A percentile compares a stretch with the other conserved stretches of the same genome.
Evolutionary conservation across 2,797 vertebrate genomes (phyloP).

Genomic region (Hipposideros larvatus): DNA sequence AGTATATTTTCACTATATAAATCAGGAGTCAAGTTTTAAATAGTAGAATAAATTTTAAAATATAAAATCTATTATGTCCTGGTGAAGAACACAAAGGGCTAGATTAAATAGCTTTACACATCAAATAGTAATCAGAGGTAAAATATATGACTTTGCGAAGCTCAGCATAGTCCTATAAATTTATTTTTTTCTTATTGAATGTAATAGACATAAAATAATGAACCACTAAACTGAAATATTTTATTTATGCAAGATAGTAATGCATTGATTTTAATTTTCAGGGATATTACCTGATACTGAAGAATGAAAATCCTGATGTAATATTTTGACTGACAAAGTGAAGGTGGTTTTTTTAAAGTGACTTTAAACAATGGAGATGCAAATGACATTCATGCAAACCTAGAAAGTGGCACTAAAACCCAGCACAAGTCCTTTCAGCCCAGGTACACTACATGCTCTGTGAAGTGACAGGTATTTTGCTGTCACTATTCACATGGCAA

Average conservation of each 20-base stretch:
- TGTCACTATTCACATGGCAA: not conserved
- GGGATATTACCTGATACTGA: not conserved
- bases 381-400: not conserved
- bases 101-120: constrained; percentile 5
- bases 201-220: not conserved
- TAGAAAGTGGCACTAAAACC: not conserved
- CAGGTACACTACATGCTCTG: not conserved
- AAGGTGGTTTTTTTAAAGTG: not conserved
- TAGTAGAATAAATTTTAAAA: constrained; percentile 49
- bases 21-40: not conserved
- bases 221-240: not conserved
- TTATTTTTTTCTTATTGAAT: constrained; percentile 21
- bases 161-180: not conserved
- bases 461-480: not conserved
- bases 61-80: not conserved
- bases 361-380: not conserved
- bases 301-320: not conserved
- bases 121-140: not conserved
- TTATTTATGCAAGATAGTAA: not conserved
- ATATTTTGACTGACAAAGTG: constrained; percentile 2
- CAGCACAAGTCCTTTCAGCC: not conserved
- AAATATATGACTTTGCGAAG: not conserved
- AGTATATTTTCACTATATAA: not conserved
- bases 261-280: not conserved
- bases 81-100: not conserved